Base-by-base conservation (phyloP, 1,140 invertebrate species). In the Zaprionus capensis region DNA sequence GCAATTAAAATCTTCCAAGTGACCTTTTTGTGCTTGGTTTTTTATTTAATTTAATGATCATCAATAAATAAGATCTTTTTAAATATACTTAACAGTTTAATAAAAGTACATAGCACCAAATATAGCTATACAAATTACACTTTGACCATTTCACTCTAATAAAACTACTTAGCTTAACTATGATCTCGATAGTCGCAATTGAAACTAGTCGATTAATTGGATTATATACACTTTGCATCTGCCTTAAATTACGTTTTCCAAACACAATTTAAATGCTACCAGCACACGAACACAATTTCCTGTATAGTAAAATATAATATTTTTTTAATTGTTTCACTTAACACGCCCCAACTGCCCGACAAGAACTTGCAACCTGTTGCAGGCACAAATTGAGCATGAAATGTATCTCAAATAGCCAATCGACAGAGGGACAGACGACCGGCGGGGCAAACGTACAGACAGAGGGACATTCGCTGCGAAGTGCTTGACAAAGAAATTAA, bases 321-420 rank as follows among this genome's bases (percentile, higher is more conserved):
- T 36, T 61, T 57, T 67, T 67, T 62, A 62, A 62, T 77, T 77
- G 49, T 14, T 51, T 11, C 15, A 56, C 22, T 56, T 38, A 56
- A 58, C 55, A 58, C 41, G 59, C 55, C 20, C 49, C 46, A 22
- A 59, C 59, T 56, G 24, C 9, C 44, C 14, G 20, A n/a, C 38
- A 34, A 57, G 44, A 66, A 15, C 72, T 28, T 63, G 41, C 36
- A 28, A 70, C 65, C 51, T 69, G 66, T 74, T 69, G 72, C 73
- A 59, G 36, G 36, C 31, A 7, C 22, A 56, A 77, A 77, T 77
- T 73, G 63, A 68, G 75, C 70, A 63, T 77, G 69, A 73, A 73
- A 77, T 71, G 56, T 58, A 53, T 65, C 38, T 34, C 67, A 75
- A 75, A 55, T 28, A 67, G n/a, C 53, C 12, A 67, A 57, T 46